These are phyloP conservation scores for Indicator indicator DNA, from an alignment of 2,113 vertebrate genomes.

Conservation along the genomic window DNA sequence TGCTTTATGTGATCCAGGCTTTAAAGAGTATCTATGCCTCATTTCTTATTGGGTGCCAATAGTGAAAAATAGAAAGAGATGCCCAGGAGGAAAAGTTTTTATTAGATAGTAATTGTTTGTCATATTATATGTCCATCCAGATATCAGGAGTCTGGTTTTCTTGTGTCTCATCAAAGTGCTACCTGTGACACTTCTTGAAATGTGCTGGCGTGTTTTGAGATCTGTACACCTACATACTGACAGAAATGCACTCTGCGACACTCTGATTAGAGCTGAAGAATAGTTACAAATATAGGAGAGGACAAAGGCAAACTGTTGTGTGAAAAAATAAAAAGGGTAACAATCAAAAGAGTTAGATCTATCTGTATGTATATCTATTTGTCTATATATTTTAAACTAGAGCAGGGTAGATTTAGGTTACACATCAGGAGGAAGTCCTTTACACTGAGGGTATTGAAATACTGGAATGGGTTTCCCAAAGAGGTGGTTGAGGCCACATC, in stretches of 20 bases:
- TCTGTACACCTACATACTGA: not conserved
- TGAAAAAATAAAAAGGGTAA: not conserved
- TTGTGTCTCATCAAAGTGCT: not conserved
- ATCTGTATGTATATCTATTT: fast-evolving
- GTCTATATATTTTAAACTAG: too few relatives aligned
- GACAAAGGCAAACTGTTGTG: not conserved
- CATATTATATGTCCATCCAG: not conserved
- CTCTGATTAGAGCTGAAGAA: not conserved
- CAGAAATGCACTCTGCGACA: not conserved
- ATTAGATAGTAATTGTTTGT: constrained; percentile 43
- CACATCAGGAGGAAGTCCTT: too few relatives aligned
- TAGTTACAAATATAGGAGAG: not conserved
- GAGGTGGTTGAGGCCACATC: too few relatives aligned
- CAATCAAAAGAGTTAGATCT: not conserved
- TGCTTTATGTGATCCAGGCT: constrained; percentile 42
- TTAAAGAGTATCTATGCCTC: constrained; percentile 56
- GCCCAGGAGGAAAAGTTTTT: constrained; percentile 52
- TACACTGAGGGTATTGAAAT: too few relatives aligned
- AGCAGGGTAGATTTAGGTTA: too few relatives aligned
- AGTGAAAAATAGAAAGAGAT: constrained; percentile 43
- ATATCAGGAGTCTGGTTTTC: not conserved
- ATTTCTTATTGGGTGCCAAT: constrained; percentile 52
- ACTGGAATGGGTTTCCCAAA: too few relatives aligned
- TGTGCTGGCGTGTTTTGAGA: not conserved
- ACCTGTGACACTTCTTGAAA: not conserved